These are phyloP conservation scores for Helarctos malayanus DNA, from an alignment of 2,797 vertebrate species.

Conservation along the genomic window DNA sequence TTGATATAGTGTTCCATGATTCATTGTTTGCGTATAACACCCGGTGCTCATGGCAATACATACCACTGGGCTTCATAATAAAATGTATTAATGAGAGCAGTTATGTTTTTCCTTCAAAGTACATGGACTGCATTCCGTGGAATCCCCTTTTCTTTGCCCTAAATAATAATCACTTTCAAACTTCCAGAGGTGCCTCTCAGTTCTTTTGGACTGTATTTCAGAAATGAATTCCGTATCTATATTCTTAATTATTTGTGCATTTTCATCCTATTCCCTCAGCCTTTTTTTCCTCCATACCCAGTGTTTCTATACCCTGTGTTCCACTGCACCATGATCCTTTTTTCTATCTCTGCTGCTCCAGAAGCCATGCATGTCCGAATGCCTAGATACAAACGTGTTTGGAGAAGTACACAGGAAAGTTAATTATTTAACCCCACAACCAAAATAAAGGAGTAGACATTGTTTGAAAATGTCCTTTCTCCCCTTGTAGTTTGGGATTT, in stretches of 20 bases:
- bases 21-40: no score
- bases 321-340: neutral
- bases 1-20: no score
- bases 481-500: neutral
- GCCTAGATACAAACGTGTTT: neutral
- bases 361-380: neutral
- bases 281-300: neutral
- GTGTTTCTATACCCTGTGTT: neutral
- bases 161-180: neutral
- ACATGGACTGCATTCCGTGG: neutral
- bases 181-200: neutral
- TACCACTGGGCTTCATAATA: neutral
- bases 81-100: neutral
- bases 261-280: neutral
- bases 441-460: slow-evolving; percentile 4
- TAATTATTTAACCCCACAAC: neutral
- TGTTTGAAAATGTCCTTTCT: slow-evolving; percentile 36
- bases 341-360: neutral
- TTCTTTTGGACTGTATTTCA: neutral
- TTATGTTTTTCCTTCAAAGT: neutral
- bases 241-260: neutral
- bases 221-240: neutral
- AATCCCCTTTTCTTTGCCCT: neutral
- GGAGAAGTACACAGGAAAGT: neutral
- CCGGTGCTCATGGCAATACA: no score